Conservation (phyloP, 2,797 vertebrate species). For the Tamandua tetradactyla region DNA sequence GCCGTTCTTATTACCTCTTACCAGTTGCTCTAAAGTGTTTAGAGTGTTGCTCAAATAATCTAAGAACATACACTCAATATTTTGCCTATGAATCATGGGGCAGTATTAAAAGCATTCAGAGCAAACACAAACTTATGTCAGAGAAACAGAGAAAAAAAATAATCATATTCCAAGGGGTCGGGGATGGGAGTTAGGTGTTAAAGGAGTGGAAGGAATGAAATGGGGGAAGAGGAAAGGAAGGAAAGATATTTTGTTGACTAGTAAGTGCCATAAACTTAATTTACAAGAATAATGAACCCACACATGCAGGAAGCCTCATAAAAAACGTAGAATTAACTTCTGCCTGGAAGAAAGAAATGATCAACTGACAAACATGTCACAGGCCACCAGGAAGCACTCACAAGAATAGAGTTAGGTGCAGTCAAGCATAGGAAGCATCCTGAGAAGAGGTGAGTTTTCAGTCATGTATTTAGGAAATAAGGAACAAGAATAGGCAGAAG, state of each 20-base stretch:
- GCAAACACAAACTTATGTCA: constrained; percentile 30
- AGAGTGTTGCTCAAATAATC: constrained; percentile 30
- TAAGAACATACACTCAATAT: background rate
- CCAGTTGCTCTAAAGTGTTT: background rate
- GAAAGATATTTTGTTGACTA: background rate
- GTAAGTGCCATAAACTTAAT: constrained; percentile 32
- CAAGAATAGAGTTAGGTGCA: background rate
- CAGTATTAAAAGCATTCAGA: background rate
- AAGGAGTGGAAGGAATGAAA: background rate
- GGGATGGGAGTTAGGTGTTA: background rate
- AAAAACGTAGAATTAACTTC: constrained; percentile 32
- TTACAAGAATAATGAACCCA: background rate
- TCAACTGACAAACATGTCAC: background rate
- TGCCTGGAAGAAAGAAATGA: constrained; percentile 15
- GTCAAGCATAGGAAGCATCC: background rate
- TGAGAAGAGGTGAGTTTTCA: background rate
- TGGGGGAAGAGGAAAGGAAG: background rate
- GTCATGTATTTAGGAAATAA: background rate
- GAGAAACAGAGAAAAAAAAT: background rate
- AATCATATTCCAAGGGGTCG: background rate
- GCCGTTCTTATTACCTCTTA: background rate
- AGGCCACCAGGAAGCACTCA: background rate
- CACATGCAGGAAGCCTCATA: background rate
- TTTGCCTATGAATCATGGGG: background rate
- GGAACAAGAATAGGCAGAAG: background rate